Evolutionary conservation across 2,888 invertebrate species (phyloP).

Genomic region (Hecatera dysodea): DNA sequence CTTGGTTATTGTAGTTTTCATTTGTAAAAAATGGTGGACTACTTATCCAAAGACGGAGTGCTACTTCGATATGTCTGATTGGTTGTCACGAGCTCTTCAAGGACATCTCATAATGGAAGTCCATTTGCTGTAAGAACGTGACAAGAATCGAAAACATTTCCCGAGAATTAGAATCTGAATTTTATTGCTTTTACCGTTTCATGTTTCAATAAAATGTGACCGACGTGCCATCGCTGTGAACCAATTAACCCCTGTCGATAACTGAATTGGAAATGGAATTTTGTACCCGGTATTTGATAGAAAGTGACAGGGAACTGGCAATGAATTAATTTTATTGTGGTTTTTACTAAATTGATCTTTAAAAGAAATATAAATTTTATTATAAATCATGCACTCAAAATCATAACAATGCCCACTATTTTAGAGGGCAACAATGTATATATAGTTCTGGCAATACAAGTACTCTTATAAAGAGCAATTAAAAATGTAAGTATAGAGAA

Average conservation of each 20-base stretch:
- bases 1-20: background rate
- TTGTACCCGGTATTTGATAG: conserved; percentile 28
- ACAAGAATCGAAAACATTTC: conserved; percentile 32
- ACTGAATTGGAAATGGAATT: conserved; percentile 42
- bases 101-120: conserved; percentile 39
- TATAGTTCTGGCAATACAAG: background rate
- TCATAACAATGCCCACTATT: background rate
- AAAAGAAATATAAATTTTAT: background rate
- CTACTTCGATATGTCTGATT: background rate
- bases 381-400: background rate
- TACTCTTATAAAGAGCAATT: background rate
- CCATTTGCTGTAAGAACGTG: conserved; percentile 39
- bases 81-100: conserved; percentile 18
- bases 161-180: conserved; percentile 24
- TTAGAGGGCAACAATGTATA: background rate
- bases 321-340: background rate
- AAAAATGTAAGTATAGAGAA: background rate
- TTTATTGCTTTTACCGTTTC: conserved; percentile 48
- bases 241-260: conserved; percentile 48
- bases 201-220: conserved; percentile 46
- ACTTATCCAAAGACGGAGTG: background rate
- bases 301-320: conserved; percentile 8
- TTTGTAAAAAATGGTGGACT: background rate
- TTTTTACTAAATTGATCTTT: background rate
- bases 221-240: conserved; percentile 28